These are phyloP conservation scores for Atta colombica DNA, from an alignment of 1,140 invertebrate species.

Conservation along the genomic window DNA sequence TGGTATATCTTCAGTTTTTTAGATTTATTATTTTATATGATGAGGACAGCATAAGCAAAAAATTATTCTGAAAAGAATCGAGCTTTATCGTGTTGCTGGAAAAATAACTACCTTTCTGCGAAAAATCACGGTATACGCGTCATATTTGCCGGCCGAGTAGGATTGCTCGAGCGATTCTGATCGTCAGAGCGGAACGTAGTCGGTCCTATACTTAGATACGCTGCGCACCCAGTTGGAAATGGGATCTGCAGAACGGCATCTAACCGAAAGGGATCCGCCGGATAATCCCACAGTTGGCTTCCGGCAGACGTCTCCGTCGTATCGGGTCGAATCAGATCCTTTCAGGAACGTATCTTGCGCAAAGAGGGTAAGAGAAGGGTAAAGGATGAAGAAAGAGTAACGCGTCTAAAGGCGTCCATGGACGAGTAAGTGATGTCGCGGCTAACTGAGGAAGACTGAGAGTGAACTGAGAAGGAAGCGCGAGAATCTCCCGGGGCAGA, in stretches of 20 bases:
- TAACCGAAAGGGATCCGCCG: slow-evolving; percentile 69
- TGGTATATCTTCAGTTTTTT: background rate
- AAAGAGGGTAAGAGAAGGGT: background rate
- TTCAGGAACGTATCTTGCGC: slow-evolving; percentile 25
- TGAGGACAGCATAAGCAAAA: background rate
- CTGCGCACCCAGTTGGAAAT: slow-evolving; percentile 72
- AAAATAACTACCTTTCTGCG: background rate
- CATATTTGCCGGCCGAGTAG: slow-evolving; percentile 46
- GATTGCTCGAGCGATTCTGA: slow-evolving; percentile 63
- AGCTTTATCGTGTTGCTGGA: background rate
- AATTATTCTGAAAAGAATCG: background rate
- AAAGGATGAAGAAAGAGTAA: background rate
- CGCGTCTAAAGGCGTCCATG: slow-evolving; percentile 13
- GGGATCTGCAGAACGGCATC: slow-evolving; percentile 68
- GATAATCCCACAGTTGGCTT: slow-evolving; percentile 75
- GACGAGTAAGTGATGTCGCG: slow-evolving; percentile 18
- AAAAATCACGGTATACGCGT: slow-evolving; percentile 29
- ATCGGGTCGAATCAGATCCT: slow-evolving; percentile 66
- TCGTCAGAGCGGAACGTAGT: slow-evolving; percentile 74
- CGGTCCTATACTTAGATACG: slow-evolving; percentile 67
- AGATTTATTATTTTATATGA: background rate
- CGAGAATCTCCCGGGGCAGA: slow-evolving; percentile 34
- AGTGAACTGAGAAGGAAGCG: slow-evolving; percentile 28
- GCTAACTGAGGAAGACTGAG: slow-evolving; percentile 1
- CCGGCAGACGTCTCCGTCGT: slow-evolving; percentile 42